Percentiles rank a stretch among this genome's conserved stretches.
These are phyloP conservation scores for Eristalis intricaria DNA, from an alignment of 2,888 invertebrate species.

Conservation along the genomic window DNA sequence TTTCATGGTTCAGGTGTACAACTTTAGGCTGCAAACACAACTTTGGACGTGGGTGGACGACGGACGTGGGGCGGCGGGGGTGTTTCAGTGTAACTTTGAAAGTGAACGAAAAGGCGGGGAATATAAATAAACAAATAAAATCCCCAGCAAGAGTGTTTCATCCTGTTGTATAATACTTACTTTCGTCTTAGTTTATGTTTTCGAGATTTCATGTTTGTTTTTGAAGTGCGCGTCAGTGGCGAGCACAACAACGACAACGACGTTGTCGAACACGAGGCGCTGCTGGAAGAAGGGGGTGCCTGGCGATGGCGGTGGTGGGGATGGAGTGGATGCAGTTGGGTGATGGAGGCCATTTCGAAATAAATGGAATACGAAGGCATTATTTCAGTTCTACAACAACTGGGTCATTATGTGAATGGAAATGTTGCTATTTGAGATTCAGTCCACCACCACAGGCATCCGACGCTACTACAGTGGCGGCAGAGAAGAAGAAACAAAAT, in stretches of 20 bases:
- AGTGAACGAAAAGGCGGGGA: not conserved
- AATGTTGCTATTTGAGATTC: slow-evolving; percentile 70
- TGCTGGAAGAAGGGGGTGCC: not conserved
- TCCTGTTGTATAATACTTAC: slow-evolving; percentile 18
- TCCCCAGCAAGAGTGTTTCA: slow-evolving; percentile 26
- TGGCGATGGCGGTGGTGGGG: not conserved
- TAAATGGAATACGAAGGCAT: slow-evolving; percentile 69
- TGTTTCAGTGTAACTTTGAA: not conserved
- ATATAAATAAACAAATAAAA: slow-evolving; percentile 60
- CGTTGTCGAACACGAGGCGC: not conserved
- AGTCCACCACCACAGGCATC: slow-evolving; percentile 49
- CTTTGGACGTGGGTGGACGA: not conserved
- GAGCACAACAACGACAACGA: not conserved
- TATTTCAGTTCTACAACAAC: slow-evolving; percentile 68
- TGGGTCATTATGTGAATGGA: slow-evolving; percentile 68
- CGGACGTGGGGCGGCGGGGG: not conserved
- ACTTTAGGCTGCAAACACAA: slow-evolving; percentile 23
- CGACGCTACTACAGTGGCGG: too few species aligned
- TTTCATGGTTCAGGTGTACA: slow-evolving; percentile 61
- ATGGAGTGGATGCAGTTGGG: slow-evolving; percentile 45
- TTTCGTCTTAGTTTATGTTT: slow-evolving; percentile 62
- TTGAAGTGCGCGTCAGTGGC: slow-evolving; percentile 37
- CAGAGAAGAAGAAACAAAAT: too few species aligned
- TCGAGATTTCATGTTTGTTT: slow-evolving; percentile 68
- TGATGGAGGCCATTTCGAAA: slow-evolving; percentile 51